phyloP scores from a whole-genome alignment of 2,113 vertebrate species.

The Solenodon paradoxus region DNA sequence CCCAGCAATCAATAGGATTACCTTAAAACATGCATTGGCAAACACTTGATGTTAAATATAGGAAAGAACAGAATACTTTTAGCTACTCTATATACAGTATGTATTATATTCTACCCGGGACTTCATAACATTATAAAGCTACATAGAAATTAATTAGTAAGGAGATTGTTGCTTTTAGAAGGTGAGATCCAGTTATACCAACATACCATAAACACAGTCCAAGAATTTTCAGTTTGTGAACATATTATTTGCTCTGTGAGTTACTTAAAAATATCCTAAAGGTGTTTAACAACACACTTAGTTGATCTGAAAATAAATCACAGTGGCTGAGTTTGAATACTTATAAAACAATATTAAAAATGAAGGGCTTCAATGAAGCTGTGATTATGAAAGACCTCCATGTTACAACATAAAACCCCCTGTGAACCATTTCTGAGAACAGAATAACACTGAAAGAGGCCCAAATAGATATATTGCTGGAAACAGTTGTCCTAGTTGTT shows the following conservation, averaged over 20 bases:
- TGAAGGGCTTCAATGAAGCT: background rate
- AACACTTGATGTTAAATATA: background rate
- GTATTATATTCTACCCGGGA: conserved; percentile 16
- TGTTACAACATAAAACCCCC: background rate
- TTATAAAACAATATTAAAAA: conserved; percentile 18
- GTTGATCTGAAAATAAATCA: background rate
- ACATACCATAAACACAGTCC: conserved; percentile 3
- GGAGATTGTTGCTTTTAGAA: conserved; percentile 48
- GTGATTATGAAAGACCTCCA: background rate
- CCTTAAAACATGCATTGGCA: background rate
- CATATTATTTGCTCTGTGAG: conserved; percentile 15
- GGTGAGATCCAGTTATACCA: conserved; percentile 8
- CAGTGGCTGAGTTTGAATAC: background rate
- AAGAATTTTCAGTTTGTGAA: conserved; percentile 37
- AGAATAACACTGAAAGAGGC: background rate
- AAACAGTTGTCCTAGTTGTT: conserved; percentile 51
- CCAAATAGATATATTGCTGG: conserved; percentile 19
- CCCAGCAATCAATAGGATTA: background rate
- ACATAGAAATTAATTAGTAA: conserved; percentile 47
- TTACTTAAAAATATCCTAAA: conserved; percentile 49
- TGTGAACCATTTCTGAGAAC: conserved; percentile 37
- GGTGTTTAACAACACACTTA: conserved; percentile 2
- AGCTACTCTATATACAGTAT: background rate
- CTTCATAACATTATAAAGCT: conserved; percentile 50
- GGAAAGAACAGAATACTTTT: conserved; percentile 9